A percentile compares a stretch with the other conserved stretches of the same genome.
These are phyloP conservation scores for Molorchus minor DNA, from an alignment of 2,888 invertebrate species.

Conservation along the genomic window DNA sequence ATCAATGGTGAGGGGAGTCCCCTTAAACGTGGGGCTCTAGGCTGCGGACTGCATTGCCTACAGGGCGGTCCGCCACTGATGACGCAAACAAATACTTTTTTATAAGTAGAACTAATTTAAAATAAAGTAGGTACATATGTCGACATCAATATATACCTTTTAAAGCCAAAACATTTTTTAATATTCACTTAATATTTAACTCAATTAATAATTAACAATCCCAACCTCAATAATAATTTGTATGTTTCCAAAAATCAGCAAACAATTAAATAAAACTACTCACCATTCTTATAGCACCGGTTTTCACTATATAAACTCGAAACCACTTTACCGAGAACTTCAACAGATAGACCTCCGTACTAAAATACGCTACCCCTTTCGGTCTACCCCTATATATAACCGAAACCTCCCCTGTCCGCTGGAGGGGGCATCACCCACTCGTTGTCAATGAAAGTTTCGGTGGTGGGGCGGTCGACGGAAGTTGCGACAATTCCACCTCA, in stretches of 20 bases:
- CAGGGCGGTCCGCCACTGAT: no score
- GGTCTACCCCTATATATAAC: slow-evolving; percentile 58
- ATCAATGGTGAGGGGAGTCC: no score
- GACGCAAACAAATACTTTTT: no score
- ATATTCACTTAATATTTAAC: no score
- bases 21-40: no score
- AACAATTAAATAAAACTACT: not conserved
- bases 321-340: slow-evolving; percentile 17
- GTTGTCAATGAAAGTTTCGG: slow-evolving; percentile 71
- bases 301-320: not conserved
- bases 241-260: no score
- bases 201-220: not conserved
- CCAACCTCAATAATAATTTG: not conserved
- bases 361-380: slow-evolving; percentile 56
- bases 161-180: no score
- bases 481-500: slow-evolving; percentile 54
- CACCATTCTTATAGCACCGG: slow-evolving; percentile 3
- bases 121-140: no score
- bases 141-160: no score
- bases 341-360: slow-evolving; percentile 24
- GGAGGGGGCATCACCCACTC: slow-evolving; percentile 67
- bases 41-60: no score
- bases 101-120: no score
- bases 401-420: slow-evolving; percentile 55
- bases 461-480: slow-evolving; percentile 56